Evolutionary conservation across 2,113 vertebrate species (phyloP).

Genomic region (Oryzias javanicus): DNA sequence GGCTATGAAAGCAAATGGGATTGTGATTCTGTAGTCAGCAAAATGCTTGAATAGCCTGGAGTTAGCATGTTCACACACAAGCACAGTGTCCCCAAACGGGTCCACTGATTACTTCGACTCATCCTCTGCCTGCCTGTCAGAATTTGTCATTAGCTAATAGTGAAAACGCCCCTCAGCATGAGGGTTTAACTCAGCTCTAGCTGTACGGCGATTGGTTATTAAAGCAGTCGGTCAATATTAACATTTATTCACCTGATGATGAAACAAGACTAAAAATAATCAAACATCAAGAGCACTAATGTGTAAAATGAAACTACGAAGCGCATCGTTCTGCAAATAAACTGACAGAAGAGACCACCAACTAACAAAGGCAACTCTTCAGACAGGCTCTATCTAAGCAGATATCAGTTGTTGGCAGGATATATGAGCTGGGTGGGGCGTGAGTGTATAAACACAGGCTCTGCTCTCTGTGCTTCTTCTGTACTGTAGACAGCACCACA

Average conservation of each 20-base stretch:
- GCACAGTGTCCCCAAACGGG: slow-evolving; percentile 41
- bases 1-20: slow-evolving; percentile 77
- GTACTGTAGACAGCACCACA: slow-evolving; percentile 46
- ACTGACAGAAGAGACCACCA: slow-evolving; percentile 65
- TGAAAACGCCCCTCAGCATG: slow-evolving; percentile 46
- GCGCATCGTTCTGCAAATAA: slow-evolving; percentile 55
- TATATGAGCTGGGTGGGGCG: slow-evolving; percentile 75
- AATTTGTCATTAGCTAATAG: slow-evolving; percentile 70
- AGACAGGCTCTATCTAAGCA: slow-evolving; percentile 64
- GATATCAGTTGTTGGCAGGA: slow-evolving; percentile 74
- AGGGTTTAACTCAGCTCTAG: slow-evolving; percentile 28
- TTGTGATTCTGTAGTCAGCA: slow-evolving; percentile 75
- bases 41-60: slow-evolving; percentile 71
- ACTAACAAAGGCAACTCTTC: slow-evolving; percentile 70
- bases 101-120: slow-evolving; percentile 66
- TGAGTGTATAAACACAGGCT: slow-evolving; percentile 65
- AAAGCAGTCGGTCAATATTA: slow-evolving; percentile 13
- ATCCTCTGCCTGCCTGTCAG: slow-evolving; percentile 58
- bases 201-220: slow-evolving; percentile 26
- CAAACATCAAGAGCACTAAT: slow-evolving; percentile 24
- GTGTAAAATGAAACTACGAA: slow-evolving; percentile 63
- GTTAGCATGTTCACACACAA: slow-evolving; percentile 50
- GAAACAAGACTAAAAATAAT: slow-evolving; percentile 22
- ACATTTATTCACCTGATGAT: slow-evolving; percentile 9
- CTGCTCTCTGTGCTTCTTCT: slow-evolving; percentile 42